phyloP scores from a whole-genome alignment of 2,888 invertebrate genomes.

The Papilio gigon region DNA sequence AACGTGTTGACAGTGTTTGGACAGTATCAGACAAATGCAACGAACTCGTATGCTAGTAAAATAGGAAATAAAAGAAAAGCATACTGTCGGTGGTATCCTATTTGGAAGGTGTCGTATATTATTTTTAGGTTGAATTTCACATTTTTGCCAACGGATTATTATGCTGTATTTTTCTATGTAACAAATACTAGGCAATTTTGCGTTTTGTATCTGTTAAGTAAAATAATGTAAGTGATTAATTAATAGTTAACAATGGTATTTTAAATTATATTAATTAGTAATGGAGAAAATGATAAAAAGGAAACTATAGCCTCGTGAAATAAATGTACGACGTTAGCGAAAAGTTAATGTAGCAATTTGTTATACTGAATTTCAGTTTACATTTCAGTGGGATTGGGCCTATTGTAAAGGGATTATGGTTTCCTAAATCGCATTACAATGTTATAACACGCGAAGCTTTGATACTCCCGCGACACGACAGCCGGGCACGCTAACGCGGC shows the following conservation, averaged over 20 bases:
- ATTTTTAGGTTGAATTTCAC: too few species aligned
- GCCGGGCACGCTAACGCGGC: constrained; percentile 61
- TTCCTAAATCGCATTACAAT: constrained; percentile 77
- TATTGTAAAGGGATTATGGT: constrained; percentile 73
- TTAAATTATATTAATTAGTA: neutral
- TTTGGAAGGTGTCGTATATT: too few species aligned
- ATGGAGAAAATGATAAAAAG: neutral
- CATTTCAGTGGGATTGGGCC: constrained; percentile 65
- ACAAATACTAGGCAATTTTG: too few species aligned
- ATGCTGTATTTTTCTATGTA: too few species aligned
- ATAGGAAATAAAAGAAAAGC: too few species aligned
- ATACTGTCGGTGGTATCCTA: too few species aligned
- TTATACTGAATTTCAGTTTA: constrained; percentile 70
- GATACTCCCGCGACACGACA: constrained; percentile 64
- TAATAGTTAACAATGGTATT: neutral
- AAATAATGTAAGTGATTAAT: too few species aligned
- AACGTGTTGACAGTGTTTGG: neutral
- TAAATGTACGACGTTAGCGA: constrained; percentile 41
- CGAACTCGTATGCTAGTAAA: neutral
- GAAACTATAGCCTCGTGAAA: neutral
- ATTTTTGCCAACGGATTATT: too few species aligned
- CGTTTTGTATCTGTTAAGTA: too few species aligned
- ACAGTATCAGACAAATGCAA: neutral
- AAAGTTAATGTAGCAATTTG: constrained; percentile 49
- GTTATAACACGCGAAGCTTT: constrained; percentile 74